A percentile compares a stretch with the other conserved stretches of the same genome.
Evolutionary conservation across 2,888 invertebrate genomes (phyloP).

Genomic region (Torymus aiolomorphi): DNA sequence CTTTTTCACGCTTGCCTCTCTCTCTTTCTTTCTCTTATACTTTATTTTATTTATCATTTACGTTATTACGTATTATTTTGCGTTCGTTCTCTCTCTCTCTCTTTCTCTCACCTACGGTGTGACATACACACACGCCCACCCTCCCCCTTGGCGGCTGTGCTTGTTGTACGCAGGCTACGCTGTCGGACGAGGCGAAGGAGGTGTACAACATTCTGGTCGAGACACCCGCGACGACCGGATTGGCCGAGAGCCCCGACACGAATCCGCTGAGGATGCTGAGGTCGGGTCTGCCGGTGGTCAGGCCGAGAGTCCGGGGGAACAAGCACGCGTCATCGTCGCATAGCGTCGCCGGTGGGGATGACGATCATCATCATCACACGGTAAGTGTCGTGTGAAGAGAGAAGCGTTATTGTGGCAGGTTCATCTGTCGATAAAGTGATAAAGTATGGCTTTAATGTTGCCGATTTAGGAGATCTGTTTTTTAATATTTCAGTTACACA

Average conservation of each 20-base stretch:
- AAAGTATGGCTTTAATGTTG: no score
- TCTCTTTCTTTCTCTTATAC: conserved; percentile 57
- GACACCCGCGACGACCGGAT: conserved; percentile 70
- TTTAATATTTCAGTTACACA: no score
- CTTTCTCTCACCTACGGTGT: conserved; percentile 36
- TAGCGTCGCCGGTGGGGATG: conserved; percentile 17
- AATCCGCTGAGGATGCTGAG: conserved; percentile 84
- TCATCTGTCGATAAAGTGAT: no score
- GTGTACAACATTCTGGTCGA: conserved; percentile 96
- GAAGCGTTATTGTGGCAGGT: no score
- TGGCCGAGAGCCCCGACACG: conserved; percentile 70
- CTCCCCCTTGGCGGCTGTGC: conserved; percentile 64
- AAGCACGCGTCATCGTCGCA: conserved; percentile 70
- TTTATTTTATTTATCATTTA: conserved; percentile 49
- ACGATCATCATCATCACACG: conserved; percentile 33
- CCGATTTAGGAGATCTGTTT: no score
- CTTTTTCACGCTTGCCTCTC: conserved; percentile 37
- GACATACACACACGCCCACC: conserved; percentile 44
- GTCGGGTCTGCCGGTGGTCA: conserved; percentile 79
- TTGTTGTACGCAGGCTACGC: conserved; percentile 80
- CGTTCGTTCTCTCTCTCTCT: conserved; percentile 30
- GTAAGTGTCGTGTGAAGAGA: not conserved
- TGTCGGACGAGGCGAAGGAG: conserved; percentile 92
- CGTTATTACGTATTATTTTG: conserved; percentile 22
- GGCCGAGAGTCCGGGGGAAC: conserved; percentile 77